Conservation (phyloP, 2,797 vertebrate genomes). For the Rhadinocentrus ornatus region DNA sequence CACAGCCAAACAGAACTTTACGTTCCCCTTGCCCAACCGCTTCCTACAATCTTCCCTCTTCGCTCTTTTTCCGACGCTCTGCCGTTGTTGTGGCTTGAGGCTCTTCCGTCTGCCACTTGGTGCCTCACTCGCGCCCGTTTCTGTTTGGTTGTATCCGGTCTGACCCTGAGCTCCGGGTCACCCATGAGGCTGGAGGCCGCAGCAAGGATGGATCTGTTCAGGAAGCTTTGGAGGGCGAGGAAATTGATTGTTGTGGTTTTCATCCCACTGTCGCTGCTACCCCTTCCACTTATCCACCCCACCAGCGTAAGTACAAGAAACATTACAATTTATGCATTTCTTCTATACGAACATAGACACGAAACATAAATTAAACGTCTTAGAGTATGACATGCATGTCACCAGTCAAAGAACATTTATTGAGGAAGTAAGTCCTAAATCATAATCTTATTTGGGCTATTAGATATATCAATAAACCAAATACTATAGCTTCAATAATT, state of each 20-base stretch:
- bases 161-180: constrained; percentile 51
- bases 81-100: background rate
- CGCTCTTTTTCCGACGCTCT: constrained; percentile 1
- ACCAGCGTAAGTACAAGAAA: constrained; percentile 90
- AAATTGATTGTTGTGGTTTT: constrained; percentile 91
- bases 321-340: background rate
- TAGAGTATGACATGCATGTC: no score
- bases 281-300: constrained; percentile 90
- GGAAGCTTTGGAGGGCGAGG: constrained; percentile 88
- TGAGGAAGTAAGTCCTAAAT: background rate
- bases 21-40: background rate
- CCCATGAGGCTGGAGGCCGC: constrained; percentile 82
- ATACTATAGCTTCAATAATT: constrained; percentile 30
- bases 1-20: constrained; percentile 32
- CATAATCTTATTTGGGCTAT: background rate
- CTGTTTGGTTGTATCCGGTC: constrained; percentile 43
- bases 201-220: constrained; percentile 88
- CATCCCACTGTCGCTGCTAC: constrained; percentile 92
- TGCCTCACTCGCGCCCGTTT: constrained; percentile 23
- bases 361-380: no score
- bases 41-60: background rate
- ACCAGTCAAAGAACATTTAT: background rate
- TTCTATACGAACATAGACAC: no score
- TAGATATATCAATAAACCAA: background rate
- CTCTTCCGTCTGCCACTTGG: background rate